Evolutionary conservation across 2,797 vertebrate genomes (phyloP).

Genomic region (Oryzias dopingdopingensis): DNA sequence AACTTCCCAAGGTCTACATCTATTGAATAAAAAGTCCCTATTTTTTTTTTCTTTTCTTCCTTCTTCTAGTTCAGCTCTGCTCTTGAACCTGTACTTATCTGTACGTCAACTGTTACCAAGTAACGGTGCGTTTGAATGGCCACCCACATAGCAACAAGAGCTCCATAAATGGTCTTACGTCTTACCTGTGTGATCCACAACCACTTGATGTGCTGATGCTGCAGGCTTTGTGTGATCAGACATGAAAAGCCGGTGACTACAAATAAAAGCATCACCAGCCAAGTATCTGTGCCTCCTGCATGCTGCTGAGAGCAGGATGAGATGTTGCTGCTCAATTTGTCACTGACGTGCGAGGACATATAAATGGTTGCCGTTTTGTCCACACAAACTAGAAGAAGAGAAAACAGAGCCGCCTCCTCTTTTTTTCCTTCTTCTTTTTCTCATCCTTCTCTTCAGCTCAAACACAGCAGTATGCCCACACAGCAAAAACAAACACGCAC

Average conservation of each 20-base stretch:
- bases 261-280: slow-evolving; percentile 8
- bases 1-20: slow-evolving; percentile 2
- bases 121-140: slow-evolving; percentile 59
- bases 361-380: slow-evolving; percentile 30
- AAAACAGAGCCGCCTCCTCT: background rate
- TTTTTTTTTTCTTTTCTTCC: slow-evolving; percentile 13
- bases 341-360: slow-evolving; percentile 35
- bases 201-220: slow-evolving; percentile 10
- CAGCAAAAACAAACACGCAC: slow-evolving; percentile 1
- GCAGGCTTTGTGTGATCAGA: slow-evolving; percentile 15
- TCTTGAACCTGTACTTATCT: slow-evolving; percentile 52
- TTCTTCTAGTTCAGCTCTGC: slow-evolving; percentile 30
- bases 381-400: slow-evolving; percentile 1
- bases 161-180: slow-evolving; percentile 29
- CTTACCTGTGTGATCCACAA: slow-evolving; percentile 35
- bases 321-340: slow-evolving; percentile 17
- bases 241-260: slow-evolving; percentile 15
- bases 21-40: slow-evolving; percentile 37
- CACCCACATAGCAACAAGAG: slow-evolving; percentile 70
- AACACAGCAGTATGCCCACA: slow-evolving; percentile 8
- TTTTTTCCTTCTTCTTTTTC: slow-evolving; percentile 20
- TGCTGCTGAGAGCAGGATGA: slow-evolving; percentile 5
- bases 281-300: background rate
- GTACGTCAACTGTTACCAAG: slow-evolving; percentile 69
- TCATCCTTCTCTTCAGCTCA: slow-evolving; percentile 12